These are phyloP conservation scores for Auanema sp. DNA, from an alignment of 2,888 invertebrate species.

Conservation along the genomic window DNA sequence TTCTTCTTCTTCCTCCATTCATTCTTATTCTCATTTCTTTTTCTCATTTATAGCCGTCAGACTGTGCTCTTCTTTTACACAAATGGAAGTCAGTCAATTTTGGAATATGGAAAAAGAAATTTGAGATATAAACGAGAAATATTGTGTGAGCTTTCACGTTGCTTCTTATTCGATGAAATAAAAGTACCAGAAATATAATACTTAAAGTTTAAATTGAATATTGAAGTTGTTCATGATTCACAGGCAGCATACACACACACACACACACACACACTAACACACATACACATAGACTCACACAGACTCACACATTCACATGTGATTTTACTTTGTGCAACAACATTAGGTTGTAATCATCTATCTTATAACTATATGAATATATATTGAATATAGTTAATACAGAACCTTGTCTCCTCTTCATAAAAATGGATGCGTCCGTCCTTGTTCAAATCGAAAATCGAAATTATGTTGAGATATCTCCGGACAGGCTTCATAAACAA, in stretches of 20 bases:
- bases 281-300: slow-evolving; percentile 17
- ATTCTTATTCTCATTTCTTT: slow-evolving; percentile 1
- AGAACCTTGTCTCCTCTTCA: background rate
- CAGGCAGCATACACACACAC: background rate
- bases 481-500: slow-evolving; percentile 34
- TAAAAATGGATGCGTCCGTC: background rate
- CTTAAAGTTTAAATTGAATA: background rate
- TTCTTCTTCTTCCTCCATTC: slow-evolving; percentile 1
- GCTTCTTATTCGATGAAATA: background rate
- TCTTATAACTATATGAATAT: background rate
- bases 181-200: background rate
- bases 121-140: background rate
- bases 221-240: background rate
- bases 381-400: background rate
- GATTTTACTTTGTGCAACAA: no score
- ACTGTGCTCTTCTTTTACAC: background rate
- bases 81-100: slow-evolving; percentile 7
- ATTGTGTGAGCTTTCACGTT: background rate
- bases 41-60: no score
- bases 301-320: no score
- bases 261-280: slow-evolving; percentile 5
- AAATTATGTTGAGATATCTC: slow-evolving; percentile 6
- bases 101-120: slow-evolving; percentile 18
- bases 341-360: no score
- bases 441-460: slow-evolving; percentile 7